Evolutionary conservation across 2,888 invertebrate genomes (phyloP).

Genomic region (Drosophila bunnanda): DNA sequence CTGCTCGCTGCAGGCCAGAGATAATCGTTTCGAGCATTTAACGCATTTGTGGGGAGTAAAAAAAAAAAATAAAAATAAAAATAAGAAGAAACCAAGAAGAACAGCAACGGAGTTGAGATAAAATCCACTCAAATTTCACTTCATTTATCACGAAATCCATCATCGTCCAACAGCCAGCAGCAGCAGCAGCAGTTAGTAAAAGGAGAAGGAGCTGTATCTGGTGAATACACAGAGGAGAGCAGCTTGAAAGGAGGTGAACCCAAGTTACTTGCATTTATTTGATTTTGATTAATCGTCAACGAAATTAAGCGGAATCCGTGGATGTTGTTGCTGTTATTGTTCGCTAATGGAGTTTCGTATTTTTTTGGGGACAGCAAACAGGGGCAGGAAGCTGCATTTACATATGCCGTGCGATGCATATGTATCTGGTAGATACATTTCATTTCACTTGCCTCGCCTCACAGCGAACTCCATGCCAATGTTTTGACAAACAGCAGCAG

Average conservation of each 20-base stretch:
- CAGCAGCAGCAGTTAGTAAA: conserved; percentile 37
- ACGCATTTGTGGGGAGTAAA: conserved; percentile 38
- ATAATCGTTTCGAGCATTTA: conserved; percentile 44
- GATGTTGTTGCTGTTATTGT: conserved; percentile 41
- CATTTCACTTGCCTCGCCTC: conserved; percentile 48
- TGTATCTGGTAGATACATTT: conserved; percentile 66
- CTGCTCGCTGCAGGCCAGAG: conserved; percentile 12
- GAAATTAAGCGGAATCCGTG: conserved; percentile 60
- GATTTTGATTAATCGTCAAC: conserved; percentile 72
- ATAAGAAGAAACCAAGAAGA: conserved; percentile 1
- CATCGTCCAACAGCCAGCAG: conserved; percentile 42
- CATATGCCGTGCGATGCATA: conserved; percentile 31
- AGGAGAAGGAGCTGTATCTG: conserved; percentile 17
- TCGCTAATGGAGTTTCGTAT: conserved; percentile 38
- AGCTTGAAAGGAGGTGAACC: conserved; percentile 8
- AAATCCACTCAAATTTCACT: conserved; percentile 62
- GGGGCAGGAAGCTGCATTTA: conserved; percentile 47
- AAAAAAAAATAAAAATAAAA: background rate
- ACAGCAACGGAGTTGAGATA: conserved; percentile 28
- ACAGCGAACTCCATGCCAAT: conserved; percentile 50
- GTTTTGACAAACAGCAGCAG: conserved; percentile 55
- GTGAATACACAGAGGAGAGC: background rate
- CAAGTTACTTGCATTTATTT: conserved; percentile 52
- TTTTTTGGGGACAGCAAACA: no score
- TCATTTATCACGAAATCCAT: conserved; percentile 64